phyloP scores from a whole-genome alignment of 2,888 invertebrate genomes.

The Coenonympha arcania region DNA sequence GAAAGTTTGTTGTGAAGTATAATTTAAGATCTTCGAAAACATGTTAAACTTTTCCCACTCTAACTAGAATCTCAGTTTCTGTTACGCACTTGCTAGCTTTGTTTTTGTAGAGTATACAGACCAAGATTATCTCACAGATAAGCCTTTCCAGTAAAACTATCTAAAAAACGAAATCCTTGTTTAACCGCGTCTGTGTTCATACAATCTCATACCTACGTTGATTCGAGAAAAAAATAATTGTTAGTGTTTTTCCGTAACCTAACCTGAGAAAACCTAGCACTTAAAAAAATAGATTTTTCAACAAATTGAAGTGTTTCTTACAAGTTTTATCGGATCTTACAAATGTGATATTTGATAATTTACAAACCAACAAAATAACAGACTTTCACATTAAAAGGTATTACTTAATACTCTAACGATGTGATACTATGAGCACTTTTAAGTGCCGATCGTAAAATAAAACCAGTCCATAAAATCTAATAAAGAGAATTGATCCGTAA shows the following conservation, averaged over 20 bases:
- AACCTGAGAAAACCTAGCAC: too few species aligned
- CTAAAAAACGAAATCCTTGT: constrained; percentile 4
- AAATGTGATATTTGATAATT: too few species aligned
- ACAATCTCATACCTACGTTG: neutral
- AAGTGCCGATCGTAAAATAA: constrained; percentile 14
- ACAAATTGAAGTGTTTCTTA: too few species aligned
- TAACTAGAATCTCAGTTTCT: neutral
- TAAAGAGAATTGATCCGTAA: constrained; percentile 12
- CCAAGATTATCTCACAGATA: constrained; percentile 10
- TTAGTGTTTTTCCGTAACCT: too few species aligned
- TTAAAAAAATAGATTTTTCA: too few species aligned
- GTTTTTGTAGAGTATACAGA: neutral
- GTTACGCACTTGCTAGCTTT: neutral
- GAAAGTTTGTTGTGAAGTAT: too few species aligned
- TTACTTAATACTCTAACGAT: too few species aligned
- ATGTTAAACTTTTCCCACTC: neutral
- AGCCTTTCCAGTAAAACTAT: constrained; percentile 2
- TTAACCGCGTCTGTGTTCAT: neutral
- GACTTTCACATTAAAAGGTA: too few species aligned
- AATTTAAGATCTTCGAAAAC: neutral
- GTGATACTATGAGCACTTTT: too few species aligned
- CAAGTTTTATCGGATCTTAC: too few species aligned
- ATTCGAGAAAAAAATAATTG: neutral
- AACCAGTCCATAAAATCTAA: constrained; percentile 13
- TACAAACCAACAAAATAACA: too few species aligned